Evolutionary conservation across 1,140 invertebrate genomes (phyloP), one percentile per base, ranked within the genome.

Genomic region (Pogonomyrmex barbatus): DNA sequence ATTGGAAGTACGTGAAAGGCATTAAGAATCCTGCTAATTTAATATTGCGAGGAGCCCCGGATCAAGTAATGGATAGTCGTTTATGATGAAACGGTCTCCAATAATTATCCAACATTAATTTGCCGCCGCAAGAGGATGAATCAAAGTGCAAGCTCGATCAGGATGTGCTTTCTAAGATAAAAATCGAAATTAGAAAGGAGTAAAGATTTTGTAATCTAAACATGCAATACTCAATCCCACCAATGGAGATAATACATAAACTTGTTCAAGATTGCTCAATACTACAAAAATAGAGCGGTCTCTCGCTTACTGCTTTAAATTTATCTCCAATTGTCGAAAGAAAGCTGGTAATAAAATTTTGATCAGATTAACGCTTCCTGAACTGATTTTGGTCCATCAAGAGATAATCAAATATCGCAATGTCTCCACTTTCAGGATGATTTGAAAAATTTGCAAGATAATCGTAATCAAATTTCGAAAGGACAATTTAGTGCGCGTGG

Each of bases 1-100:
- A 24, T 14, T 60, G 73, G 56, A n/a, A 42, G 0, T 39, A 62
- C 6, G 73, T 77, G 2, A 77, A n/a, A 10, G 42, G 84, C 30
- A 77, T 50, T 17, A 30, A 92, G 10, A 93, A 93, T 82, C 91
- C 91, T 42, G 91, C 92, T 8, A 92, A 93, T 52, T 39, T 90
- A 9, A 81, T 88, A n/a, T 92, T 89, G 0, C 33, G 91, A 85
- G 91, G 91, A 39, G n/a, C 85, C 9, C 39, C 85, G 4, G 33
- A n/a, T 2, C 42, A 65, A 5, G 8, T 83, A 12, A 10, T 2
- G 10, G 4, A 68, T 4, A 24, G 8, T 4, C 5, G 50, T 10
- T 24, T 85, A 30, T 85, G 73, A 73, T 70, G 45, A 42, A 6
- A 68, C 0, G 42, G 24, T 0, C 65, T 42, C 10, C 2, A 9